Base-by-base conservation (phyloP, 37 sponge, comb jelly and placozoan genomes). In the Theonella swinhoei region DNA sequence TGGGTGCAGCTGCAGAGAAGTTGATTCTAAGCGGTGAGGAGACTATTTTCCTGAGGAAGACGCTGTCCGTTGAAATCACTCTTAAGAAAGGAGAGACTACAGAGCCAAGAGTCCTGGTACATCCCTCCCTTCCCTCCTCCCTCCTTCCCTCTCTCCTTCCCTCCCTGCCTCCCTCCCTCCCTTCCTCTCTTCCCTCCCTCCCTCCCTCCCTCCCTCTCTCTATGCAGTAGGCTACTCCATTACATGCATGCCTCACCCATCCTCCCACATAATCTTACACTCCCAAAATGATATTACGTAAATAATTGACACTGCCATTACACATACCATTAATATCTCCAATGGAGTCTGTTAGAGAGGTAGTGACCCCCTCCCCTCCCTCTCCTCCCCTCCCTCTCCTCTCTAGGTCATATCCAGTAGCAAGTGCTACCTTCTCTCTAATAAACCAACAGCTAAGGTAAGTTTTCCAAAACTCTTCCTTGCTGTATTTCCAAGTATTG, bases 41-140 rank as follows among this genome's bases (percentile, higher is more conserved):
- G 22, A 36, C 61, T 24, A 58, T 93, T 0, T 93, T 88, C 36
- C 83, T 93, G 31, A 64, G 84, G 23, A 88, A 88, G 70, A 71
- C 38, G 4, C 40, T 92, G 61, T 63, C 80, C 41, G 88, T 89
- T 41, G 87, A 89, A 28, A 78, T 41, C 8, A 74, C 42, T 59
- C 65, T 87, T 14, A 89, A 87, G 94, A 93, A 93, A 34, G 90
- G 88, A 63, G 83, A 87, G 7, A 58, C 37, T 32, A 71, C 76
- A 2, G 94, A 89, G 40, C 94, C 90, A 1, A 89, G 75, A 39
- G 67, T 69, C 0, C 34, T 93, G 90, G 94, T 93, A 43, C 64
- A 83, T 32, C 25, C 34, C 60, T 4, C 54, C 14, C 54, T 14
- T 47, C 54, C 14, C 54, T 47, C 8, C 32, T 70, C 36, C 14